Evolutionary conservation across 2,888 invertebrate genomes (phyloP), one percentile per base, ranked within the genome.

Genomic region (Mycalesis mineus): DNA sequence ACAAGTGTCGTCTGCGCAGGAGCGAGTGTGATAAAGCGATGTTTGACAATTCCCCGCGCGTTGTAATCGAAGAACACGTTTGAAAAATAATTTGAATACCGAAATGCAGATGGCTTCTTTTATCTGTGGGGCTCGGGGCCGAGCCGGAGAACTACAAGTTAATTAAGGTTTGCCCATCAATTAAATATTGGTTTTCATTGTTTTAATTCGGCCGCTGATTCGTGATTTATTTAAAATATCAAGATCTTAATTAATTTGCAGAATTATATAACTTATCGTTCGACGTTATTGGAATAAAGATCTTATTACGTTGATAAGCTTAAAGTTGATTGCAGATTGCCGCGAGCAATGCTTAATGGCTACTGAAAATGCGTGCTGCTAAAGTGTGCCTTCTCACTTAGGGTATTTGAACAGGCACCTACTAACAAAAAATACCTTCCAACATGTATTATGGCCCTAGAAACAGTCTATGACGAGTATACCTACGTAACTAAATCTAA

Each of bases 81-180:
- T 86, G 80, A 78, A 81, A 82, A 88, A 88, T 86, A 86, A 89
- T 89, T 89, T 89, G 88, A 88, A 89, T 89, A 87, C 88, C 87
- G 65, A 88, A 87, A 88, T 85, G 84, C 84, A 88, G 88, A 88
- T 88, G 88, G 87, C 85, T 88, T 85, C 84, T 88, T 88, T 87
- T 85, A 85, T 81, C 78, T 73, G 72, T 77, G 77, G 75, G 75
- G 77, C 77, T 82, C 74, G 74, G 76, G 77, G 71, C 66, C 73
- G 76, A 78, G 65, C 62, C 81, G 79, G 77, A 80, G 76, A 80
- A 80, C 84, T 84, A 89, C 89, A 88, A 84, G 89, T 88, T 88
- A 89, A 89, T 89, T 88, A 88, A 89, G 88, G 86, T 86, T 78
- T 80, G 84, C 73, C 82, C 87, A 88, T 89, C 83, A 87, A 88